Percentiles rank a stretch among this genome's conserved stretches.
phyloP scores from a whole-genome alignment of 2,113 vertebrate species.

The Dascyllus trimaculatus region DNA sequence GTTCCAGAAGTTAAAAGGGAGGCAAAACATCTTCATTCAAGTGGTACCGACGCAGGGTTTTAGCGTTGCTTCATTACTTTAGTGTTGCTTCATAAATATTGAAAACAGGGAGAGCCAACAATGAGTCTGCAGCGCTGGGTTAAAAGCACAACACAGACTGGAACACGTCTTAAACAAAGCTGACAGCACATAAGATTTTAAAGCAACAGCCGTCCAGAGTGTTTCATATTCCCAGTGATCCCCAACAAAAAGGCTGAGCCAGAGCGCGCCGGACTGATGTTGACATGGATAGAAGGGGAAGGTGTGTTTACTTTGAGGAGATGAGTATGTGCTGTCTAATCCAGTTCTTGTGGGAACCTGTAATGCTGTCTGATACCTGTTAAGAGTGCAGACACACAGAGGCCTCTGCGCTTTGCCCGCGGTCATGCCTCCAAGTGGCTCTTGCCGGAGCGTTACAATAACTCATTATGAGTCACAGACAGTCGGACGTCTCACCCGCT shows the following conservation, averaged over 20 bases:
- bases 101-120: conserved; percentile 22
- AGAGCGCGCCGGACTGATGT: conserved; percentile 34
- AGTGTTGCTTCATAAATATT: conserved; percentile 52
- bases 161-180: conserved; percentile 39
- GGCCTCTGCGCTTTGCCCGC: conserved; percentile 52
- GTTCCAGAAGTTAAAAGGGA: conserved; percentile 41
- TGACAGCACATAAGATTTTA: conserved; percentile 50
- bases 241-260: conserved; percentile 26
- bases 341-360: conserved; percentile 82
- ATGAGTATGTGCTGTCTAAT: conserved; percentile 71
- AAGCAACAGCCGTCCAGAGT: not conserved
- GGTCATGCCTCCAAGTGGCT: conserved; percentile 56
- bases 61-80: conserved; percentile 60
- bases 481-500: conserved; percentile 47
- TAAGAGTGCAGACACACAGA: conserved; percentile 68
- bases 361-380: conserved; percentile 78
- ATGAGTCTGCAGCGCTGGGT: conserved; percentile 37
- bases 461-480: conserved; percentile 78
- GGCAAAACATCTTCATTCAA: conserved; percentile 43
- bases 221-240: conserved; percentile 50
- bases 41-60: conserved; percentile 35
- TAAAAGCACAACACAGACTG: conserved; percentile 22
- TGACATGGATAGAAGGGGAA: conserved; percentile 55
- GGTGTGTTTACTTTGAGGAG: conserved; percentile 75
- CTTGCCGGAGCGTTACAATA: conserved; percentile 43